These are phyloP conservation scores for Zaprionus davidi DNA, from an alignment of 1,140 invertebrate species.

Conservation along the genomic window DNA sequence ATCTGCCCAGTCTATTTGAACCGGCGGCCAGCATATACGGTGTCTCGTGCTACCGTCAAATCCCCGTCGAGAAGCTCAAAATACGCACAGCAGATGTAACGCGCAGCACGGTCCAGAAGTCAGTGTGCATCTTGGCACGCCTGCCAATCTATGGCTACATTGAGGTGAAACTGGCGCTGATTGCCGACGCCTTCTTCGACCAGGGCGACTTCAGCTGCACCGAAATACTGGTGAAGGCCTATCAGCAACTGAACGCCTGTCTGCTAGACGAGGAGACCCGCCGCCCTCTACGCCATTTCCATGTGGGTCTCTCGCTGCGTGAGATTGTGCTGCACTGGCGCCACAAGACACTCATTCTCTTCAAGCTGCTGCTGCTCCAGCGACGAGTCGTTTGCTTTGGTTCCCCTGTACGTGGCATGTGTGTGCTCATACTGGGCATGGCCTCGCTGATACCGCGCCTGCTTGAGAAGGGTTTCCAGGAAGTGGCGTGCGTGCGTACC, in stretches of 20 bases:
- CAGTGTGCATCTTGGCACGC: conserved; percentile 93
- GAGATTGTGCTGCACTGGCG: conserved; percentile 87
- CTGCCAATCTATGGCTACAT: conserved; percentile 96
- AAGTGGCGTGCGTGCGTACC: conserved; percentile 91
- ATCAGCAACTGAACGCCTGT: conserved; percentile 95
- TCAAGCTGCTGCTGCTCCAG: conserved; percentile 96
- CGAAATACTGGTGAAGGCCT: conserved; percentile 96
- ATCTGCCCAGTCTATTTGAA: conserved; percentile 94
- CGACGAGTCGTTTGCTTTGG: conserved; percentile 96
- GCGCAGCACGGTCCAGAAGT: conserved; percentile 96
- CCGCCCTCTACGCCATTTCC: conserved; percentile 85
- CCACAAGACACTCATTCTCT: conserved; percentile 96
- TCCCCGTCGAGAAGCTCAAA: conserved; percentile 96
- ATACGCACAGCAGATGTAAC: conserved; percentile 99
- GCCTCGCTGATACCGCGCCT: conserved; percentile 95
- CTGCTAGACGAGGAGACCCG: conserved; percentile 87
- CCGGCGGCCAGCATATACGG: conserved; percentile 95
- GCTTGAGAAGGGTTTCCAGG: conserved; percentile 93
- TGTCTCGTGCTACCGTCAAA: conserved; percentile 99
- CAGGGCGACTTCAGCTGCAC: conserved; percentile 96
- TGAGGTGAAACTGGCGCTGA: conserved; percentile 97
- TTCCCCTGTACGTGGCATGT: conserved; percentile 95
- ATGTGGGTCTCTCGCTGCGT: conserved; percentile 78
- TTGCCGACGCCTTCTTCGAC: conserved; percentile 98
- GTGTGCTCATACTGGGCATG: conserved; percentile 93